Conservation (phyloP, 2,888 invertebrate species). For the Eretmocerus hayati region DNA sequence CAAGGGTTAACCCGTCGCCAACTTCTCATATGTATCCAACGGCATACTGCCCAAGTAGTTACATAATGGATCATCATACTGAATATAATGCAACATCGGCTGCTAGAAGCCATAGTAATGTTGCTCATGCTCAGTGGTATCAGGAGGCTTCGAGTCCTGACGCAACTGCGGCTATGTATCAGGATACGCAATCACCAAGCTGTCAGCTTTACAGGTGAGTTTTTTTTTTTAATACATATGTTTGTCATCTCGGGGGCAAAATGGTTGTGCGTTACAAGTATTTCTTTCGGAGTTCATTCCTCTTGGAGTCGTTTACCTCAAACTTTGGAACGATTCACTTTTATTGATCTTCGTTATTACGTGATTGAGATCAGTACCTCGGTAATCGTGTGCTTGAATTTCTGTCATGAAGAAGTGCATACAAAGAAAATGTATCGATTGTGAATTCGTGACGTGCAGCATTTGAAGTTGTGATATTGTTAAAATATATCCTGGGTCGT, state of each 20-base stretch:
- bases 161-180: slow-evolving; percentile 41
- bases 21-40: slow-evolving; percentile 44
- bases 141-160: slow-evolving; percentile 44
- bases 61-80: neutral
- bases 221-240: neutral
- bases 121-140: slow-evolving; percentile 43
- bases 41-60: slow-evolving; percentile 36
- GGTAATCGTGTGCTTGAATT: too few species aligned
- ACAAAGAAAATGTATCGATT: too few species aligned
- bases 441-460: too few species aligned
- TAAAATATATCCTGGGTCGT: too few species aligned
- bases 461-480: too few species aligned
- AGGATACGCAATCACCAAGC: slow-evolving; percentile 43
- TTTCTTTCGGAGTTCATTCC: too few species aligned
- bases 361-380: too few species aligned
- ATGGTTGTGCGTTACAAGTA: neutral
- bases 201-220: slow-evolving; percentile 42
- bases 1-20: slow-evolving; percentile 35
- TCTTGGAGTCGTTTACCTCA: too few species aligned
- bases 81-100: neutral
- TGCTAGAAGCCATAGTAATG: slow-evolving; percentile 35
- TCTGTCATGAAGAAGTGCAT: too few species aligned
- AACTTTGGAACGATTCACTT: too few species aligned
- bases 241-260: neutral
- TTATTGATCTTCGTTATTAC: too few species aligned